Conservation (phyloP, 2,113 vertebrate species). For the Pelusios castaneus region DNA sequence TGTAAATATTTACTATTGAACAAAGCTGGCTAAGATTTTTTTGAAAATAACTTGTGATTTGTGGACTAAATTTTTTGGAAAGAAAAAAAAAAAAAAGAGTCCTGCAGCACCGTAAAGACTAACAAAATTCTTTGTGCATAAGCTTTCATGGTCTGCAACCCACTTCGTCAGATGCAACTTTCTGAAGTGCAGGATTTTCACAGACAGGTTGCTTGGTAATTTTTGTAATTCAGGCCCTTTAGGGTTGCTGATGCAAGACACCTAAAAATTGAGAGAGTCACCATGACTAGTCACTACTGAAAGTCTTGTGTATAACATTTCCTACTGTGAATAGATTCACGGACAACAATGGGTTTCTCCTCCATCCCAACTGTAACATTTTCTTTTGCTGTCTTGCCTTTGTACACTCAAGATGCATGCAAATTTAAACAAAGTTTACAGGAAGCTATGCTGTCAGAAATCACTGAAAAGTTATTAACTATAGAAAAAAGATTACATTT, state of each 20-base stretch:
- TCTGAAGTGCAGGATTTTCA: not conserved
- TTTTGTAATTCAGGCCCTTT: not conserved
- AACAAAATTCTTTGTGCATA: no score
- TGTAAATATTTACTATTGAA: not conserved
- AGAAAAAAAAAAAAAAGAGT: no score
- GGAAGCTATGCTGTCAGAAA: not conserved
- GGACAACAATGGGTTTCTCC: not conserved
- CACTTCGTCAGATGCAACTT: not conserved
- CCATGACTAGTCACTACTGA: not conserved
- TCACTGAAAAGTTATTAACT: not conserved
- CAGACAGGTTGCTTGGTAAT: not conserved
- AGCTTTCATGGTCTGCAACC: no score
- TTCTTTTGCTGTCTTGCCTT: not conserved
- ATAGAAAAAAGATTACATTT: constrained; percentile 2
- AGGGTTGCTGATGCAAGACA: not conserved
- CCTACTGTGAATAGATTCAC: not conserved
- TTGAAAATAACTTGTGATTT: not conserved
- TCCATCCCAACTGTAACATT: fast-evolving
- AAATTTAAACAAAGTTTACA: not conserved
- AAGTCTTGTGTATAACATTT: not conserved
- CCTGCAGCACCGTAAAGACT: no score
- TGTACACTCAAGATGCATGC: not conserved
- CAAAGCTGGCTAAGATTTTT: not conserved
- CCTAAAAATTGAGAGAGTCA: not conserved
- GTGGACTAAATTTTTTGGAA: not conserved